Evolutionary conservation across 2,113 vertebrate species (phyloP).

Genomic region (Lepus europaeus): DNA sequence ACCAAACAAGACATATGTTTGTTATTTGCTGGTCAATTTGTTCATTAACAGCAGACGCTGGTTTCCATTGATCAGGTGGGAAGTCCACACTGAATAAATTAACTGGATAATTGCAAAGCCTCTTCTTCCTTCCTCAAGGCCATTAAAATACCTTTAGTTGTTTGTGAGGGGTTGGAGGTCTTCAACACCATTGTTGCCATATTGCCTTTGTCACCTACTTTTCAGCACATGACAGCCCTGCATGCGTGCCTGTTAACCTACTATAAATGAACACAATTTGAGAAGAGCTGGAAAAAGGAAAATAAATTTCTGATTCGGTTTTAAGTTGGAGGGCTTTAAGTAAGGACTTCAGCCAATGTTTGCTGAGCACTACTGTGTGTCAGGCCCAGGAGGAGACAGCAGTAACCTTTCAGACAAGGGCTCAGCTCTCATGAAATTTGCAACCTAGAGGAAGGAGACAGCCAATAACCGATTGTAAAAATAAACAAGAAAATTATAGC

Average conservation of each 20-base stretch:
- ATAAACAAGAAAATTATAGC: not conserved
- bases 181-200: not conserved
- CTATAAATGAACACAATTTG: not conserved
- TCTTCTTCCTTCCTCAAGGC: not conserved
- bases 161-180: not conserved
- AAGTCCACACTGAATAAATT: not conserved
- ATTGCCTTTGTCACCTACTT: not conserved
- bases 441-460: not conserved
- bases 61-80: not conserved
- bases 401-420: not conserved
- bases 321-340: not conserved
- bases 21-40: not conserved
- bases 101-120: not conserved
- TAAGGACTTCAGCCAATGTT: not conserved
- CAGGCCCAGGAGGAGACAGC: not conserved
- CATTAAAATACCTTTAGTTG: not conserved
- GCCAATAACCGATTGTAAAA: conserved; percentile 23
- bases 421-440: not conserved
- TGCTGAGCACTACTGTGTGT: not conserved
- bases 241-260: not conserved
- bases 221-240: not conserved
- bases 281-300: not conserved
- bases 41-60: not conserved
- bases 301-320: conserved; percentile 48
- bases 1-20: not conserved